Percentiles rank a stretch among this genome's conserved stretches.
These are phyloP conservation scores for Sardinella longiceps DNA, from an alignment of 2,797 vertebrate species.

Conservation along the genomic window DNA sequence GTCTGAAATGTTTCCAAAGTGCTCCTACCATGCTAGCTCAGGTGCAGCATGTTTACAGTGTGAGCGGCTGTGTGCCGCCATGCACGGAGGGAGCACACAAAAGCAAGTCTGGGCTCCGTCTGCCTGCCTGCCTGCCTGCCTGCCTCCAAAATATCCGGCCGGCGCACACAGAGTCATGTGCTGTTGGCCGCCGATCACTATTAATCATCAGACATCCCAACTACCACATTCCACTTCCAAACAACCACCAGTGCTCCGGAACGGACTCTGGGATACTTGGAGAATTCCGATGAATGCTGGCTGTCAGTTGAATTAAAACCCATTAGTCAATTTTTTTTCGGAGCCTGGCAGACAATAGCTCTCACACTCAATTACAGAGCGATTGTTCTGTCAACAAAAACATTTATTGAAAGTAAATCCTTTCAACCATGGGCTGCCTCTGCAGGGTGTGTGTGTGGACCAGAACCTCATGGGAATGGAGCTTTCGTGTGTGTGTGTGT, in stretches of 20 bases:
- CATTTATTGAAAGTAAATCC: slow-evolving; percentile 46
- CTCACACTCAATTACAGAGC: slow-evolving; percentile 55
- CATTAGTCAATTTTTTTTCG: slow-evolving; percentile 47
- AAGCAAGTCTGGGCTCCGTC: slow-evolving; percentile 19
- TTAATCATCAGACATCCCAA: slow-evolving; percentile 45
- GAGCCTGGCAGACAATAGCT: slow-evolving; percentile 46
- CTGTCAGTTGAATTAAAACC: slow-evolving; percentile 52
- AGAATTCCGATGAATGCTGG: slow-evolving; percentile 53
- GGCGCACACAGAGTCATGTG: slow-evolving; percentile 32
- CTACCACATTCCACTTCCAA: slow-evolving; percentile 46
- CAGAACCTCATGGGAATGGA: not conserved
- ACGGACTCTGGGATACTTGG: slow-evolving; percentile 46
- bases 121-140: too few species aligned
- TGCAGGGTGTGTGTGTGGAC: slow-evolving; percentile 13
- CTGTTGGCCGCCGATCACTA: not conserved
- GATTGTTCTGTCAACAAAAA: slow-evolving; percentile 57
- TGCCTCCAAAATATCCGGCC: slow-evolving; percentile 39
- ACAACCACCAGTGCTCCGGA: slow-evolving; percentile 38
- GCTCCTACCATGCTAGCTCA: not conserved
- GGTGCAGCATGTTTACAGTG: not conserved
- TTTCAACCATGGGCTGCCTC: slow-evolving; percentile 41
- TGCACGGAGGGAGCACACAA: not conserved
- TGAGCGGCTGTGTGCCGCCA: not conserved
- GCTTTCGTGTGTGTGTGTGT: not conserved
- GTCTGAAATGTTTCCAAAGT: not conserved